Conservation (phyloP, 35 echinoderm and acorn worm species). For the Diadema setosum region DNA sequence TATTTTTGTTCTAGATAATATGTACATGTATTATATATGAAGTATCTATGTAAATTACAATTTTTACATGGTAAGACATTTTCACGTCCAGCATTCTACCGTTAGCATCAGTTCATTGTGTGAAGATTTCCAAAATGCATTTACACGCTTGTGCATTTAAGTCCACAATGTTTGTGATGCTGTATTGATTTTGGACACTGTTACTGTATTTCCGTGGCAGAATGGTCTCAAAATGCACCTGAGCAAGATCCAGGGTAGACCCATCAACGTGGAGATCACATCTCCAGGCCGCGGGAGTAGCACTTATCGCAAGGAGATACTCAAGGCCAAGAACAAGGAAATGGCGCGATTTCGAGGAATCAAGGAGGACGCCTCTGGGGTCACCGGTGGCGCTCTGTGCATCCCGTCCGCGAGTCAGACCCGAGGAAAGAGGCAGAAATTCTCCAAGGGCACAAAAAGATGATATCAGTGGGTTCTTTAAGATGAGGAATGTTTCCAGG, state of each 20-base stretch:
- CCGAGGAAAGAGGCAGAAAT: not conserved
- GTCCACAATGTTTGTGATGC: too few species aligned
- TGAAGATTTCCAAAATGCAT: too few species aligned
- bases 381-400: not conserved
- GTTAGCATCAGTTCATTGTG: too few species aligned
- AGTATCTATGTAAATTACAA: not conserved
- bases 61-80: not conserved
- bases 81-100: not conserved
- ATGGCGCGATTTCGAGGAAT: slow-evolving; percentile 22
- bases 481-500: too few species aligned
- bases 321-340: slow-evolving; percentile 21
- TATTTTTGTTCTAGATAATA: too few species aligned
- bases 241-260: not conserved
- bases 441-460: not conserved
- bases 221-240: not conserved
- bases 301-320: not conserved
- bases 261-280: slow-evolving; percentile 37
- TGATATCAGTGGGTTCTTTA: too few species aligned
- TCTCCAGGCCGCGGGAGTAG: slow-evolving; percentile 11
- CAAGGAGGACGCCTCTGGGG: not conserved
- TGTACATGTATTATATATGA: too few species aligned
- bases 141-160: too few species aligned
- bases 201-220: not conserved
- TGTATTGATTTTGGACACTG: too few species aligned
- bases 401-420: not conserved